A percentile compares a stretch with the other conserved stretches of the same genome.
Evolutionary conservation across 2,113 vertebrate genomes (phyloP).

Genomic region (Charina bottae): DNA sequence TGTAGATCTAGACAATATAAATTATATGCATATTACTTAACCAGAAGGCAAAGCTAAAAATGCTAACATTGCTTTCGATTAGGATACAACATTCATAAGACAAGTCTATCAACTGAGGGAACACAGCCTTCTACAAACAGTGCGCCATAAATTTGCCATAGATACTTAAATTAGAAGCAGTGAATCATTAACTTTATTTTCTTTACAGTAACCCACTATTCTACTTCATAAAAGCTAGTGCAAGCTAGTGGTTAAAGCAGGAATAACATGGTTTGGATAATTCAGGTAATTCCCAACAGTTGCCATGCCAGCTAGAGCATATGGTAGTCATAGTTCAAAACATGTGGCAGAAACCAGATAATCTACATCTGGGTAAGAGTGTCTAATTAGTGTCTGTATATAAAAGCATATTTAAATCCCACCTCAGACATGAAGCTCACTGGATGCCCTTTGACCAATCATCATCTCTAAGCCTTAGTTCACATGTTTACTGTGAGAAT

Average conservation of each 20-base stretch:
- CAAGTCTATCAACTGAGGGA: not conserved
- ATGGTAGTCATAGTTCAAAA: not conserved
- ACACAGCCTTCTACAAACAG: not conserved
- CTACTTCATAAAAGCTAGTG: not conserved
- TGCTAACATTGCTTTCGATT: not conserved
- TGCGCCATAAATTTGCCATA: not conserved
- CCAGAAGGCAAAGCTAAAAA: not conserved
- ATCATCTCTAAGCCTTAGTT: not conserved
- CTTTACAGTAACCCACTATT: not conserved
- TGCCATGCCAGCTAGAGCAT: not conserved
- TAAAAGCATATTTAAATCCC: not conserved
- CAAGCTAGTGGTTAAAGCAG: not conserved
- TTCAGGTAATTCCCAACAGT: not conserved
- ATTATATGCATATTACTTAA: not conserved
- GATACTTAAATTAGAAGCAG: not conserved
- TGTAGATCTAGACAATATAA: fast-evolving
- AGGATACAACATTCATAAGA: not conserved
- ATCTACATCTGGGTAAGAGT: not conserved
- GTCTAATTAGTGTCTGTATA: not conserved
- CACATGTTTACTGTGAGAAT: not conserved
- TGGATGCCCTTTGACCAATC: not conserved
- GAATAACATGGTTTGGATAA: not conserved
- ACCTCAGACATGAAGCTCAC: not conserved
- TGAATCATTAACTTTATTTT: not conserved
- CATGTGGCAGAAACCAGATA: not conserved